These are phyloP conservation scores for Anthopleura xanthogrammica DNA, from an alignment of 92 coral and sea anemone species.

Conservation along the genomic window DNA sequence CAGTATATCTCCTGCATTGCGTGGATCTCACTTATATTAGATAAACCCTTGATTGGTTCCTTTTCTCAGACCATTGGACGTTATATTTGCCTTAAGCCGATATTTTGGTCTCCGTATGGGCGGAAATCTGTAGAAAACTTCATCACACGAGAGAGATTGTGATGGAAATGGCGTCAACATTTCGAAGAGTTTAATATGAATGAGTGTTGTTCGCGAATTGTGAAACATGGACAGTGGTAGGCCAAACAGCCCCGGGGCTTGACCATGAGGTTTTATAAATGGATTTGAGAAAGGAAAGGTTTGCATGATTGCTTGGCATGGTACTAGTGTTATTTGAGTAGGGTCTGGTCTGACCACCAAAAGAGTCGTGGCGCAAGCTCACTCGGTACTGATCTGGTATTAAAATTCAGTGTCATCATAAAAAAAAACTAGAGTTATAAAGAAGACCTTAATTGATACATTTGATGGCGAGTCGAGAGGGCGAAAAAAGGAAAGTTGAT, in stretches of 20 bases:
- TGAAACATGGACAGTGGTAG: background rate
- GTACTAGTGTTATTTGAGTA: background rate
- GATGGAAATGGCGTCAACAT: constrained; percentile 2
- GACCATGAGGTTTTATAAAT: background rate
- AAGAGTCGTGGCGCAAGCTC: too few relatives aligned
- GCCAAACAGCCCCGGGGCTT: background rate
- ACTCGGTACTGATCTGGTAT: too few relatives aligned
- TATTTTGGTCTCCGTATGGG: background rate
- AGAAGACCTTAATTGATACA: too few relatives aligned
- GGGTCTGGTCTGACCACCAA: background rate
- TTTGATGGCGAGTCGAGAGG: too few relatives aligned
- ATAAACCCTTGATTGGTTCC: background rate
- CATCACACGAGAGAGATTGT: background rate
- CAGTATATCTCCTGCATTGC: background rate
- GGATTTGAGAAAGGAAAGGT: background rate
- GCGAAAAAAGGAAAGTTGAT: too few relatives aligned
- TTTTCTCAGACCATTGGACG: background rate
- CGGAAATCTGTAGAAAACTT: background rate
- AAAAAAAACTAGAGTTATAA: too few relatives aligned
- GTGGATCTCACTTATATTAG: background rate
- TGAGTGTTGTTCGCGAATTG: background rate
- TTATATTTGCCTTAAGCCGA: background rate
- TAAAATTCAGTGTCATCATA: too few relatives aligned
- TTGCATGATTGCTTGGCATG: background rate
- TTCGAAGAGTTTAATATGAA: background rate